Conservation (phyloP, 2,113 vertebrate genomes). For the Talpa occidentalis region DNA sequence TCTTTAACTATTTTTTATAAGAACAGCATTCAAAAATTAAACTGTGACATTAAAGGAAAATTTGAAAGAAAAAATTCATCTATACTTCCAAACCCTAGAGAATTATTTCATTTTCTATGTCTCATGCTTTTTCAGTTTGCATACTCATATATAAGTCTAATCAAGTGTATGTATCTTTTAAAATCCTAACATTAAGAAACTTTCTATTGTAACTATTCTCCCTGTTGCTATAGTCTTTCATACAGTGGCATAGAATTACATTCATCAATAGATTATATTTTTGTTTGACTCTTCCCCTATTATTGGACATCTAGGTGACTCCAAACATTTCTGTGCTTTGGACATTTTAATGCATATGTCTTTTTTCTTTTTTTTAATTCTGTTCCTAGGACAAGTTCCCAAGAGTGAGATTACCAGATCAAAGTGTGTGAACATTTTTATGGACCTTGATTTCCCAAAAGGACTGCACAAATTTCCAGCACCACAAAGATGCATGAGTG, state of each 20-base stretch:
- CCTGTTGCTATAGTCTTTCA: conserved; percentile 11
- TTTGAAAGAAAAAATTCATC: conserved; percentile 37
- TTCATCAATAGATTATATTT: conserved; percentile 39
- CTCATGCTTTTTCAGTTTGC: neutral
- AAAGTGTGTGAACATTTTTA: conserved; percentile 34
- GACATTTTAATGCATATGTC: neutral
- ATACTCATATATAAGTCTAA: neutral
- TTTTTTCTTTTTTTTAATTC: conserved; percentile 47
- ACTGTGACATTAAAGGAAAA: conserved; percentile 37
- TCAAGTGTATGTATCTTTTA: neutral
- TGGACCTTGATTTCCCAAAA: conserved; percentile 57
- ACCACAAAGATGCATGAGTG: conserved; percentile 2
- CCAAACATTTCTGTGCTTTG: conserved; percentile 43
- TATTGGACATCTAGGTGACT: conserved; percentile 11
- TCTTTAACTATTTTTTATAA: conserved; percentile 1
- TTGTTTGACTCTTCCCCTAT: conserved; percentile 30
- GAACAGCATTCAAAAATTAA: conserved; percentile 18
- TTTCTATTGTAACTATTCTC: conserved; percentile 42
- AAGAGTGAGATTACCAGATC: conserved; percentile 34
- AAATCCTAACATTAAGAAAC: neutral
- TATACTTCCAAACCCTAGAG: neutral
- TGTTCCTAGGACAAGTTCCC: conserved; percentile 40
- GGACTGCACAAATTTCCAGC: conserved; percentile 21
- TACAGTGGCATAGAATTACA: conserved; percentile 17
- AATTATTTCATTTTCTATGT: conserved; percentile 16